A percentile compares a stretch with the other conserved stretches of the same genome.
Conservation (phyloP, 2,113 vertebrate species). For the Caloenas nicobarica region DNA sequence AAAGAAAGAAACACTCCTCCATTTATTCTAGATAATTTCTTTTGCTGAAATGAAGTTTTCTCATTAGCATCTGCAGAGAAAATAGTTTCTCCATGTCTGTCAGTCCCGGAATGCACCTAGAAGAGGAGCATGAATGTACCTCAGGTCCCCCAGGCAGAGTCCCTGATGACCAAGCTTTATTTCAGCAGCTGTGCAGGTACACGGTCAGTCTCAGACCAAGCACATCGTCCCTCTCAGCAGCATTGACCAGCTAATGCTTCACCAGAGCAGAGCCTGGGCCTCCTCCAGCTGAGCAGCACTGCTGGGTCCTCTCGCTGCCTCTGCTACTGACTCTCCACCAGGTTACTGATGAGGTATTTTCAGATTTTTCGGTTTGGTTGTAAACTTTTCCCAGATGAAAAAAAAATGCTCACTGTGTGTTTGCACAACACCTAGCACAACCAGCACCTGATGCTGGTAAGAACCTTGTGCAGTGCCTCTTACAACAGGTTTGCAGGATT, state of each 20-base stretch:
- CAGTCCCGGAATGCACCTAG: neutral
- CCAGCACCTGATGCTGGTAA: neutral
- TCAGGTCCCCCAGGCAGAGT: neutral
- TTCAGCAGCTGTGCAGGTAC: neutral
- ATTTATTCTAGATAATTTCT: neutral
- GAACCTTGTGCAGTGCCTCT: neutral
- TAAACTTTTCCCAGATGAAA: neutral
- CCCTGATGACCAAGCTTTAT: neutral
- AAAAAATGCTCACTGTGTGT: neutral
- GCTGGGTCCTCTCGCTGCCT: neutral
- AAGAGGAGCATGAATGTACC: neutral
- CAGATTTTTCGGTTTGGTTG: neutral
- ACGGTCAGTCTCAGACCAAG: neutral
- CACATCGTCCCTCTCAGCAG: neutral
- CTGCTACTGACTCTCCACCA: neutral
- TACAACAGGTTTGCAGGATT: neutral
- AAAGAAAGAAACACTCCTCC: neutral
- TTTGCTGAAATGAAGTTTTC: neutral
- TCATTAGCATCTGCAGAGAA: neutral
- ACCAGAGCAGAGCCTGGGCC: neutral
- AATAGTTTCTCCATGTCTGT: neutral
- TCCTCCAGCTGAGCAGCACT: neutral
- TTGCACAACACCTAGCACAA: neutral
- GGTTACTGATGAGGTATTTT: fast-evolving
- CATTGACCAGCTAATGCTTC: neutral